Evolutionary conservation across 2,888 invertebrate genomes (phyloP).

Genomic region (Oligia strigilis): DNA sequence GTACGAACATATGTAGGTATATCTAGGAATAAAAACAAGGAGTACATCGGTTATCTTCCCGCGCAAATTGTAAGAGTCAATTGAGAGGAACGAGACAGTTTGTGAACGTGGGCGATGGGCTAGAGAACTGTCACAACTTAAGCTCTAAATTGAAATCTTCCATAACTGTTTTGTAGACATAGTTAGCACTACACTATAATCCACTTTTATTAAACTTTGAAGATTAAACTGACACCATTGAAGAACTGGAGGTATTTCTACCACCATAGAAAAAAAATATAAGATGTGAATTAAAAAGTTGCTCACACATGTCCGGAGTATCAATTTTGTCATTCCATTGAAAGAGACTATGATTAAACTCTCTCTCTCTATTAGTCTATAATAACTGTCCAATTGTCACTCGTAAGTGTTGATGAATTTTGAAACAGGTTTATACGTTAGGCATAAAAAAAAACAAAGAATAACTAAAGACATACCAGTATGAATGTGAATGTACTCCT

Average conservation of each 20-base stretch:
- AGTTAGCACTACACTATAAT: neutral
- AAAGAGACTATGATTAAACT: neutral
- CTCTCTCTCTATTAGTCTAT: no score
- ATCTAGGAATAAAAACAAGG: slow-evolving; percentile 1
- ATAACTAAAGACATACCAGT: neutral
- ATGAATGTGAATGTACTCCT: slow-evolving; percentile 1
- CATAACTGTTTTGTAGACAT: slow-evolving; percentile 4
- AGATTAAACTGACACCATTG: neutral
- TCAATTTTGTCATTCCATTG: neutral
- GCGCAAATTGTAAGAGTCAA: slow-evolving; percentile 53
- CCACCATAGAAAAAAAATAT: neutral
- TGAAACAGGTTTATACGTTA: slow-evolving; percentile 9
- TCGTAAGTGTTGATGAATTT: slow-evolving; percentile 5
- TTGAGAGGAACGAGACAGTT: slow-evolving; percentile 47
- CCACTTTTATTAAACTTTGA: neutral
- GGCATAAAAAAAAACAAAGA: neutral
- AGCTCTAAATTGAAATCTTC: slow-evolving; percentile 34
- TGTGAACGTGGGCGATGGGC: slow-evolving; percentile 50
- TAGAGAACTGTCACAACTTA: slow-evolving; percentile 47
- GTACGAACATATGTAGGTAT: neutral
- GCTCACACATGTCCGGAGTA: neutral
- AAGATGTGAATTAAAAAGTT: neutral
- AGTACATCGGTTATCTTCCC: slow-evolving; percentile 35
- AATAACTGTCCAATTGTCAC: slow-evolving; percentile 16
- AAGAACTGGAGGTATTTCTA: neutral